Evolutionary conservation across 2,797 vertebrate species (phyloP).

Genomic region (Darevskia nairensis): DNA sequence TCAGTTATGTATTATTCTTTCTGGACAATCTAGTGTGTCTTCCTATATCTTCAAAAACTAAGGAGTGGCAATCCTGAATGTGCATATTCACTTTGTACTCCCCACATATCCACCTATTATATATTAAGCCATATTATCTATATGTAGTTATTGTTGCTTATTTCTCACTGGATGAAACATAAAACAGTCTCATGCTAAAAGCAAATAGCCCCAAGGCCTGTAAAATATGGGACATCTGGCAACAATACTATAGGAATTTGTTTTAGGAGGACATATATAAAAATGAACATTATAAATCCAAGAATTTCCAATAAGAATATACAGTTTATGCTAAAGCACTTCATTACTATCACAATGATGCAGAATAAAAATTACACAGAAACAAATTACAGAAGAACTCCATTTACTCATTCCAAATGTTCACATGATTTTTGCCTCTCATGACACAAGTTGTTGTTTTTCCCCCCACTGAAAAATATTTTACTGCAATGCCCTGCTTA

Average conservation of each 20-base stretch:
- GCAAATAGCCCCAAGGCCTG: background rate
- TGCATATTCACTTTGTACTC: background rate
- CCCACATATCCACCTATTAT: too few species aligned
- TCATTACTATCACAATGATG: background rate
- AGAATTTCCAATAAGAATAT: slow-evolving; percentile 63
- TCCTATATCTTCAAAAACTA: background rate
- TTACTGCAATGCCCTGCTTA: background rate
- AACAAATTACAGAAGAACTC: background rate
- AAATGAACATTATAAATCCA: slow-evolving; percentile 54
- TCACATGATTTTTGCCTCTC: background rate
- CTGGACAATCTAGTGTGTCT: background rate
- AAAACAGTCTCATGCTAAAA: background rate
- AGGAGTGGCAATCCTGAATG: background rate
- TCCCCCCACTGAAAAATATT: too few species aligned
- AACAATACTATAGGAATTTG: background rate
- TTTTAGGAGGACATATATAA: slow-evolving; percentile 51
- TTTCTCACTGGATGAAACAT: background rate
- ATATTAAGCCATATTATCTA: background rate
- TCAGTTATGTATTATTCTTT: background rate
- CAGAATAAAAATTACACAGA: background rate
- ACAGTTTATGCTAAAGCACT: slow-evolving; percentile 31
- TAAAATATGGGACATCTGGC: background rate
- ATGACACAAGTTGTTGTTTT: background rate
- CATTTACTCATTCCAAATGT: background rate
- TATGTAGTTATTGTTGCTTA: background rate